Percentiles rank a stretch among this genome's conserved stretches.
These are phyloP conservation scores for Drosophila ambigua DNA, from an alignment of 1,140 invertebrate species.

Conservation along the genomic window DNA sequence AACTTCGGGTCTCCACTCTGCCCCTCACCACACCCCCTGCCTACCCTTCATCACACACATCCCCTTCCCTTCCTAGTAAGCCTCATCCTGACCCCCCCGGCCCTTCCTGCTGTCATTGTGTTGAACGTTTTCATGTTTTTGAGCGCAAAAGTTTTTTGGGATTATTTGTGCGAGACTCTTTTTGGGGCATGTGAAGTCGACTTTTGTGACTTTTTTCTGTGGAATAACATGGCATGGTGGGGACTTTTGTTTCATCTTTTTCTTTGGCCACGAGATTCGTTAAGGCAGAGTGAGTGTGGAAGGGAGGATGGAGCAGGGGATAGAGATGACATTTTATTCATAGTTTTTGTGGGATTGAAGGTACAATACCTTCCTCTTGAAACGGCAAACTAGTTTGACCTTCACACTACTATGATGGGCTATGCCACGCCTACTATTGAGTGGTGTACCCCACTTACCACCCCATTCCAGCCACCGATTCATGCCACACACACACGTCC, in stretches of 20 bases:
- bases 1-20: constrained; percentile 41
- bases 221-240: constrained; percentile 62
- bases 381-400: constrained; percentile 51
- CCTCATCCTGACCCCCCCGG: constrained; percentile 9
- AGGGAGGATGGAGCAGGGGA: no score
- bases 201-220: constrained; percentile 74
- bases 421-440: constrained; percentile 40
- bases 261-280: constrained; percentile 25
- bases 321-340: constrained; percentile 28
- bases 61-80: constrained; percentile 5
- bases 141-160: constrained; percentile 76
- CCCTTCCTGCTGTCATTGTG: constrained; percentile 56
- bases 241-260: constrained; percentile 75
- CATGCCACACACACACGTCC: constrained; percentile 26
- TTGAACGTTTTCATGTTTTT: constrained; percentile 76
- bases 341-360: constrained; percentile 19
- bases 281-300: not conserved
- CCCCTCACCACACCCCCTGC: not conserved
- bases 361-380: constrained; percentile 31
- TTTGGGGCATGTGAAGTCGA: constrained; percentile 79
- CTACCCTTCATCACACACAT: constrained; percentile 17
- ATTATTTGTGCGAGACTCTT: constrained; percentile 77
- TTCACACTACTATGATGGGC: constrained; percentile 51
- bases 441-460: constrained; percentile 13
- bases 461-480: not conserved